A percentile compares a stretch with the other conserved stretches of the same genome.
Evolutionary conservation across 2,888 invertebrate species (phyloP).

Genomic region (Phania funesta): DNA sequence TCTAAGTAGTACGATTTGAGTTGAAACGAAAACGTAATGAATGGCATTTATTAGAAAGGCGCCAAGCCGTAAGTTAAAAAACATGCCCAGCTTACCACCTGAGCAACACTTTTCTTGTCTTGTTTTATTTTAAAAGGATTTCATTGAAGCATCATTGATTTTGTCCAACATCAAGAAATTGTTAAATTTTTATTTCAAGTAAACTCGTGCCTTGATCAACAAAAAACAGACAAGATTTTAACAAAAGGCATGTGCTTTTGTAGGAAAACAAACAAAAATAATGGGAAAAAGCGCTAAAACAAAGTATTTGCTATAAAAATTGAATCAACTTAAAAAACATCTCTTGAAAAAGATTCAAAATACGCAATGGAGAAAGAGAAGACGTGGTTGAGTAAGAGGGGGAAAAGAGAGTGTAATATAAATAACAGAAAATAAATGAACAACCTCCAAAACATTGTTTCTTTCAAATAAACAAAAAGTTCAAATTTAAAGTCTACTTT

Average conservation of each 20-base stretch:
- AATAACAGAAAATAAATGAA: conserved; percentile 32
- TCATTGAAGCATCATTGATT: no score
- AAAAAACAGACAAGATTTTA: not conserved
- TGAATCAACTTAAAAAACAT: not conserved
- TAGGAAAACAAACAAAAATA: not conserved
- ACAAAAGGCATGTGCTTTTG: not conserved
- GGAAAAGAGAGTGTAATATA: not conserved
- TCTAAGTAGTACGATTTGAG: no score
- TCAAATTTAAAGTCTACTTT: conserved; percentile 37
- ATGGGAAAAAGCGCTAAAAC: not conserved
- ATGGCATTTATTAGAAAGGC: no score
- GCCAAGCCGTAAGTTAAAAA: no score
- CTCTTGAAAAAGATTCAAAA: not conserved
- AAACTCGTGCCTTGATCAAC: not conserved
- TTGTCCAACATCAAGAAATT: no score
- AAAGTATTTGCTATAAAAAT: not conserved
- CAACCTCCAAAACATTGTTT: not conserved
- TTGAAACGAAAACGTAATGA: no score
- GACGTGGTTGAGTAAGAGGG: no score
- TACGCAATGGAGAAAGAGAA: not conserved
- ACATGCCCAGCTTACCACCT: no score
- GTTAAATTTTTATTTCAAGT: not conserved
- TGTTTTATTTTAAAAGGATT: no score
- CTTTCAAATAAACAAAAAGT: not conserved
- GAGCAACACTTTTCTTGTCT: no score